Conservation (phyloP, 53 echinoderm and acorn worm genomes). For the Glandiceps talaboti region DNA sequence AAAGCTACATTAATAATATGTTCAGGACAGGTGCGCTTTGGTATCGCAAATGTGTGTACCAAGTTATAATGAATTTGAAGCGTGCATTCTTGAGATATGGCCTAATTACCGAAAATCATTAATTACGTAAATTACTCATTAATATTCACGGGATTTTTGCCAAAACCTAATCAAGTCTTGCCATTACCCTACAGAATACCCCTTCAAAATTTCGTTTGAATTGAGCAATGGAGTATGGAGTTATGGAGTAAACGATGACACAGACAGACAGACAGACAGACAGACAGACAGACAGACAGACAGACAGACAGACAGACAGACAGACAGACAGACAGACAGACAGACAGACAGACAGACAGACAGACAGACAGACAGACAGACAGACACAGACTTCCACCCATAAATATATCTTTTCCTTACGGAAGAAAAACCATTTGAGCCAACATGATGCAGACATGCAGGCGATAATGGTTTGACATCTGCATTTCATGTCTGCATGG, state of each 20-base stretch:
- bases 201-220: not conserved
- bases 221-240: not conserved
- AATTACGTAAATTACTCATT: too few relatives aligned
- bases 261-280: conserved; percentile 1
- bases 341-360: conserved; percentile 1
- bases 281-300: not conserved
- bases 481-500: too few relatives aligned
- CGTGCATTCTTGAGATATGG: too few relatives aligned
- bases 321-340: not conserved
- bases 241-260: not conserved
- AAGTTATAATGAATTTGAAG: too few relatives aligned
- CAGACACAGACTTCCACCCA: not conserved
- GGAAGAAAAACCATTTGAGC: too few relatives aligned
- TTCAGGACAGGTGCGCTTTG: too few relatives aligned
- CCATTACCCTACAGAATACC: not conserved
- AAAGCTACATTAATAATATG: too few relatives aligned
- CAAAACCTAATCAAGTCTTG: not conserved
- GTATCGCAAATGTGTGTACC: too few relatives aligned
- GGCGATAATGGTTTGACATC: too few relatives aligned
- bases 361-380: not conserved
- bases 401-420: too few relatives aligned
- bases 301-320: not conserved
- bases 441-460: too few relatives aligned
- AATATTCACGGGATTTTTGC: not conserved
- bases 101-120: too few relatives aligned